phyloP scores from a whole-genome alignment of 2,888 invertebrate genomes.

The Euphydryas editha region DNA sequence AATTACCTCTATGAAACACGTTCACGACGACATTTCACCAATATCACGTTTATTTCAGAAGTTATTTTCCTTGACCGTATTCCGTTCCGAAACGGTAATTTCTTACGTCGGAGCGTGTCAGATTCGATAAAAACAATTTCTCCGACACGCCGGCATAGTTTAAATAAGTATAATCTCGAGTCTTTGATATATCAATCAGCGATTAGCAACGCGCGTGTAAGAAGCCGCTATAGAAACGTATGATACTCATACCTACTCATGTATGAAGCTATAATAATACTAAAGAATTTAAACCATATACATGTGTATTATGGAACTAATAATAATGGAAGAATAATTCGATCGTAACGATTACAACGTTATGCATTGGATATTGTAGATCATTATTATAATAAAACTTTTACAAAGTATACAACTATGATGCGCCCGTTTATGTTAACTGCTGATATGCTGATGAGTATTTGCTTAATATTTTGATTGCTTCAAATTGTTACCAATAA shows the following conservation, averaged over 20 bases:
- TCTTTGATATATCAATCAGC: slow-evolving; percentile 60
- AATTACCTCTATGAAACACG: slow-evolving; percentile 7
- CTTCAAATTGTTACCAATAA: neutral
- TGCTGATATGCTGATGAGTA: no score
- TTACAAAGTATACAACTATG: neutral
- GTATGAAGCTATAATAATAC: neutral
- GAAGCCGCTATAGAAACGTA: slow-evolving; percentile 40
- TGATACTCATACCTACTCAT: neutral
- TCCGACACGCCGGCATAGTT: slow-evolving; percentile 27
- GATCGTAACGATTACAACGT: slow-evolving; percentile 8
- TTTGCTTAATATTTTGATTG: no score
- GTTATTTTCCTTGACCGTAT: slow-evolving; percentile 40
- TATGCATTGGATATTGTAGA: neutral
- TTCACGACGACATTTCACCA: slow-evolving; percentile 11
- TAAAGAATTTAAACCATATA: neutral
- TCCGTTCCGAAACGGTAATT: slow-evolving; percentile 28
- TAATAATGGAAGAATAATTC: slow-evolving; percentile 6
- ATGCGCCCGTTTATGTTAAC: no score
- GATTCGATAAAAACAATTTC: slow-evolving; percentile 34
- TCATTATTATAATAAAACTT: neutral
- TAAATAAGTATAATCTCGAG: slow-evolving; percentile 47
- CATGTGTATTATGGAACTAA: neutral
- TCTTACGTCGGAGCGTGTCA: slow-evolving; percentile 26
- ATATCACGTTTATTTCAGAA: slow-evolving; percentile 28
- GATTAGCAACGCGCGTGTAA: slow-evolving; percentile 62